Base-by-base conservation (phyloP, 2,113 vertebrate genomes). In the Pundamilia nyererei region DNA sequence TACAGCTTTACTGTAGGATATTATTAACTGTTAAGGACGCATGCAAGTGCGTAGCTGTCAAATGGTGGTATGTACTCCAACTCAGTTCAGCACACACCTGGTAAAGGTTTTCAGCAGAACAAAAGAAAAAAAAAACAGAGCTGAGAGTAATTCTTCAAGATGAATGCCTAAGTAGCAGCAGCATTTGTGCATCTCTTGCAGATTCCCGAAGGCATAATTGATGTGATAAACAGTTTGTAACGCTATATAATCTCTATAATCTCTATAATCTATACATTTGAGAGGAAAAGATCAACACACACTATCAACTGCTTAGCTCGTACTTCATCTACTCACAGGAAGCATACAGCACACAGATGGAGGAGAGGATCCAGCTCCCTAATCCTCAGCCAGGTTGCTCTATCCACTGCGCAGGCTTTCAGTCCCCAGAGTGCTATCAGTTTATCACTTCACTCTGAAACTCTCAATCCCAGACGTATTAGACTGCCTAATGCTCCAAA, bases 201-300 rank as follows among this genome's bases (percentile, higher is more conserved):
- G 83, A 90, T 95, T 91, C 91, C 53, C n/a, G 2, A 60, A 31
- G 70, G 42, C 31, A n/a, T 80, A 92, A 94, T 88, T 85, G 85
- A 93, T 88, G 89, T 42, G 89, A 94, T 95, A 91, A 92, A 88
- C 93, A 86, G 80, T 93, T 89, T 87, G 31, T 95, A 94, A 95
- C 85, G 54, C 79, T 29, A 87, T 60, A 85, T 94, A 95, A 96
- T 95, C 94, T 87, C 68, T 60, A 85, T 94, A 95, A 96, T 95
- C 94, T 87, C 68, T 81, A 80, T 80, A 80, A 91, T 84, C 81
- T 79, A 91, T 93, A 92, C 88, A 92, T 95, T 87, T 94, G 90
- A 92, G 87, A 83, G 83, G 60, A 83, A 89, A 89, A 93, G 89
- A 93, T 95, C 89, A 93, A 89, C 9, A 29, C 70, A 79, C 70